Conservation (phyloP, 2,797 vertebrate genomes). For the Orientallactaga sibirica region DNA sequence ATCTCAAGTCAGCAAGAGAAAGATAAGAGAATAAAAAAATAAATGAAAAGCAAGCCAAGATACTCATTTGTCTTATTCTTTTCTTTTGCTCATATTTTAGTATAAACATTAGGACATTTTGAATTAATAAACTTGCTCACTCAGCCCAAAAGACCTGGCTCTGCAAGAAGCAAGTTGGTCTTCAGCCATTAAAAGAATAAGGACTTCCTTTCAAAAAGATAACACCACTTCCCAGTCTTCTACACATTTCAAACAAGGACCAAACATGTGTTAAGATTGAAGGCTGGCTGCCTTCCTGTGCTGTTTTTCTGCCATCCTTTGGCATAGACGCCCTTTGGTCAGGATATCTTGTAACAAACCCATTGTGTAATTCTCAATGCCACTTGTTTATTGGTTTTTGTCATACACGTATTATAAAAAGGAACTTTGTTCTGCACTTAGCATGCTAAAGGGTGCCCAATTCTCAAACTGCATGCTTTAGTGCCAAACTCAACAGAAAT, state of each 20-base stretch:
- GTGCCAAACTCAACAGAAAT: neutral
- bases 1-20: slow-evolving; percentile 29
- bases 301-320: slow-evolving; percentile 81
- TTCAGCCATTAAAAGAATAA: slow-evolving; percentile 85
- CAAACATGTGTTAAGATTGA: slow-evolving; percentile 74
- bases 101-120: slow-evolving; percentile 7
- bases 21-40: slow-evolving; percentile 22
- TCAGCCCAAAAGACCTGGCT: slow-evolving; percentile 84
- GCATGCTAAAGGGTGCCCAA: slow-evolving; percentile 90
- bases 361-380: slow-evolving; percentile 87
- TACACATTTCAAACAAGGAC: slow-evolving; percentile 84
- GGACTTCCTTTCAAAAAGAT: slow-evolving; percentile 85
- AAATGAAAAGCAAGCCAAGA: slow-evolving; percentile 1
- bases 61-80: slow-evolving; percentile 23
- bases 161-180: slow-evolving; percentile 82
- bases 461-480: slow-evolving; percentile 71
- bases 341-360: slow-evolving; percentile 83
- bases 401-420: slow-evolving; percentile 90
- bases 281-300: slow-evolving; percentile 90
- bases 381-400: slow-evolving; percentile 93
- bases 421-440: slow-evolving; percentile 90
- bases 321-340: slow-evolving; percentile 81
- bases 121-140: slow-evolving; percentile 64
- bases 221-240: slow-evolving; percentile 90
- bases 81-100: neutral